These are phyloP conservation scores for Vespertilio murinus DNA, from an alignment of 2,797 vertebrate species.

Conservation along the genomic window DNA sequence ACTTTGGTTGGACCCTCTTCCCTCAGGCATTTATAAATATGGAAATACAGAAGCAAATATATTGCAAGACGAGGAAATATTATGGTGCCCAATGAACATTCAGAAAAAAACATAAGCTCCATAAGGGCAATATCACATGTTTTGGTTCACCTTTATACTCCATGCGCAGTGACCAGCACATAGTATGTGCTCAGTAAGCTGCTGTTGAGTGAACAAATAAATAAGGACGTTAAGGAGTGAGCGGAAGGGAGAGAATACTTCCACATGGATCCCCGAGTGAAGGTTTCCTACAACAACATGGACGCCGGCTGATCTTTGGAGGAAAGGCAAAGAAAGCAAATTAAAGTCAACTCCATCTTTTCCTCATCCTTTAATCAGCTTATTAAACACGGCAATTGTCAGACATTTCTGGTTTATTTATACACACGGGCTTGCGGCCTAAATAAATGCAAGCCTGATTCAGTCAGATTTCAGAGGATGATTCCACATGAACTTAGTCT, in stretches of 20 bases:
- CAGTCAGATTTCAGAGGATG: neutral
- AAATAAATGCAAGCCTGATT: neutral
- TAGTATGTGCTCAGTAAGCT: neutral
- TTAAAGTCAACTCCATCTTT: neutral
- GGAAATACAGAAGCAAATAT: neutral
- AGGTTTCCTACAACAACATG: neutral
- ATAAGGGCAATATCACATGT: accelerated
- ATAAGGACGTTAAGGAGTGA: neutral
- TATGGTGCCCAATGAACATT: neutral
- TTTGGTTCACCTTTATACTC: neutral
- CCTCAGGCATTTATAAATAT: neutral
- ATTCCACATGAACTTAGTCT: neutral
- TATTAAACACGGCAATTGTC: neutral
- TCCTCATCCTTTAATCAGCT: neutral
- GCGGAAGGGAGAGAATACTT: neutral
- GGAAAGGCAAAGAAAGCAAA: neutral
- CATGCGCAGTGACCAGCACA: neutral
- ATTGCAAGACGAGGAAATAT: neutral
- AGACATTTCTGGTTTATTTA: neutral
- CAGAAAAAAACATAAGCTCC: neutral
- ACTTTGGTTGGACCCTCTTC: neutral
- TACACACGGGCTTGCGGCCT: neutral
- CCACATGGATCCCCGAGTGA: neutral
- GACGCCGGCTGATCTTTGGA: neutral
- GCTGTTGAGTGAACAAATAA: neutral